Conservation (phyloP, 2,797 vertebrate genomes). For the Nasua narica region DNA sequence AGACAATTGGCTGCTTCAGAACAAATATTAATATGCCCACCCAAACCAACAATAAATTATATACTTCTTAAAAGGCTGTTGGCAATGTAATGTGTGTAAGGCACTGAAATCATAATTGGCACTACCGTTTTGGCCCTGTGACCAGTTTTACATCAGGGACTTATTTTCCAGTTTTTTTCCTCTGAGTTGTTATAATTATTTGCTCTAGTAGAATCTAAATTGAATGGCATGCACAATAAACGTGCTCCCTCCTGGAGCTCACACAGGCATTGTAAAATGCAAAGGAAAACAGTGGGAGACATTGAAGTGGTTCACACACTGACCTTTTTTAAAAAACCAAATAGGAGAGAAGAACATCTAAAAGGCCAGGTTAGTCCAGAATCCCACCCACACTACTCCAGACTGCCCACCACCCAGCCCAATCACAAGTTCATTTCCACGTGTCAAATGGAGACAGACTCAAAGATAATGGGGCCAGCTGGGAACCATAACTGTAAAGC, state of each 20-base stretch:
- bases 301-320: conserved; percentile 78
- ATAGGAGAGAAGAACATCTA: conserved; percentile 64
- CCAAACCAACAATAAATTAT: conserved; percentile 75
- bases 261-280: conserved; percentile 76
- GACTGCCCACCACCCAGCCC: not conserved
- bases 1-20: conserved; percentile 48
- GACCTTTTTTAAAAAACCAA: conserved; percentile 72
- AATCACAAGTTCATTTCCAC: not conserved
- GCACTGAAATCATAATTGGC: conserved; percentile 84
- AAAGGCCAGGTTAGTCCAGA: conserved; percentile 14
- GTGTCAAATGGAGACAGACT: not conserved
- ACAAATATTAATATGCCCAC: conserved; percentile 60
- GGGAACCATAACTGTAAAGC: not conserved
- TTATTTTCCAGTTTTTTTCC: conserved; percentile 83
- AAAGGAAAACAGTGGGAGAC: conserved; percentile 76
- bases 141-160: conserved; percentile 83
- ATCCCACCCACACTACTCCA: conserved; percentile 34
- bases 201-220: conserved; percentile 81
- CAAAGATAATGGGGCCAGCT: not conserved
- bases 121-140: conserved; percentile 85
- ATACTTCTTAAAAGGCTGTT: conserved; percentile 73
- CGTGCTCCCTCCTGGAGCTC: conserved; percentile 73
- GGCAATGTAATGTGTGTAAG: conserved; percentile 73
- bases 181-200: conserved; percentile 78
- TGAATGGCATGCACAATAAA: conserved; percentile 81